phyloP scores from a whole-genome alignment of 2,888 invertebrate species.

The Drosophila koepferae region DNA sequence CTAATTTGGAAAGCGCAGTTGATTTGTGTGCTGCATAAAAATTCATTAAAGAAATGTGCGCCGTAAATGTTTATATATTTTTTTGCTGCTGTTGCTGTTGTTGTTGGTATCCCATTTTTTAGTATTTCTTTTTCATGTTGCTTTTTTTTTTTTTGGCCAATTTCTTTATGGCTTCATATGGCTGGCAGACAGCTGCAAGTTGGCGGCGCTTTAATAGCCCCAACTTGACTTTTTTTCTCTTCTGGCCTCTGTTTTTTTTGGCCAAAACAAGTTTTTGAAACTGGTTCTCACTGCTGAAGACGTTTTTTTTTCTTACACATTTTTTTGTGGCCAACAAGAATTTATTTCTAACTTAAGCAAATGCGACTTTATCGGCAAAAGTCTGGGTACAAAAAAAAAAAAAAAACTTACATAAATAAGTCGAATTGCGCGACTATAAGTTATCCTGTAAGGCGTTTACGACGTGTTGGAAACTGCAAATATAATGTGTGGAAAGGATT shows the following conservation, averaged over 20 bases:
- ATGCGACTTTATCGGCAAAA: constrained; percentile 72
- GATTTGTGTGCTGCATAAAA: constrained; percentile 55
- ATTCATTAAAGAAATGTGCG: constrained; percentile 69
- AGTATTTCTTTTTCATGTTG: background rate
- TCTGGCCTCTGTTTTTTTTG: constrained; percentile 63
- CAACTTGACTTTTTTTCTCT: constrained; percentile 60
- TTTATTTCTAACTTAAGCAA: constrained; percentile 80
- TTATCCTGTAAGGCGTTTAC: constrained; percentile 41
- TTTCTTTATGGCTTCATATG: constrained; percentile 78
- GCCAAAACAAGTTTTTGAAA: constrained; percentile 72
- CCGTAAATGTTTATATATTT: constrained; percentile 35
- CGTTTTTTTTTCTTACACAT: constrained; percentile 40
- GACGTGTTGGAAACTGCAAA: background rate
- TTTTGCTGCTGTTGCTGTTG: background rate
- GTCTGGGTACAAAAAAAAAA: constrained; percentile 11
- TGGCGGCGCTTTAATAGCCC: constrained; percentile 73
- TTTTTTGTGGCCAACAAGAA: constrained; percentile 60
- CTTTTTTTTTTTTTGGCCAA: constrained; percentile 48
- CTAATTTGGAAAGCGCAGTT: constrained; percentile 69
- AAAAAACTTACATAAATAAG: constrained; percentile 29
- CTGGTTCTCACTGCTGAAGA: constrained; percentile 67
- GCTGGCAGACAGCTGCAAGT: constrained; percentile 75
- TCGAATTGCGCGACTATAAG: constrained; percentile 36
- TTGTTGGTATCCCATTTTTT: constrained; percentile 16
- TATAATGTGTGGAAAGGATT: background rate